Conservation (phyloP, 2,888 invertebrate genomes). For the Lycophotia porphyrea region DNA sequence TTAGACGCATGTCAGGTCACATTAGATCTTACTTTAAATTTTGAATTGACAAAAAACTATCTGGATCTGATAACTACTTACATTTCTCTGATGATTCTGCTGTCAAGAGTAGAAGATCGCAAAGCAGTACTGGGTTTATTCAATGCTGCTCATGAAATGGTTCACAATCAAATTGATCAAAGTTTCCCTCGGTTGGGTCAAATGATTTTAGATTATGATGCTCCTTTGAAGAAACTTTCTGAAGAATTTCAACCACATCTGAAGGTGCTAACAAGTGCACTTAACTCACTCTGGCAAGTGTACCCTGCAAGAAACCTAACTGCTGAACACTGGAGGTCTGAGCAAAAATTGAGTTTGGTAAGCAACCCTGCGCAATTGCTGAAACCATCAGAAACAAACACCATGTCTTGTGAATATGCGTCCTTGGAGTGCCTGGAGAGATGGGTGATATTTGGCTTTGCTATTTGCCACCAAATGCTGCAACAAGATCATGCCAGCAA, state of each 20-base stretch:
- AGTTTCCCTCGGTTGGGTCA: slow-evolving; percentile 99
- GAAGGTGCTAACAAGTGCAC: slow-evolving; percentile 95
- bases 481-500: slow-evolving; percentile 95
- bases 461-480: slow-evolving; percentile 96
- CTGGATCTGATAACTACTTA: slow-evolving; percentile 98
- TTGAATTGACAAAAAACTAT: slow-evolving; percentile 98
- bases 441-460: slow-evolving; percentile 98
- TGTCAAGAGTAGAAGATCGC: slow-evolving; percentile 99
- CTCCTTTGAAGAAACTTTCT: slow-evolving; percentile 97
- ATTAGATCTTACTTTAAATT: slow-evolving; percentile 98
- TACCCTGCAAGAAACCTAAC: slow-evolving; percentile 97
- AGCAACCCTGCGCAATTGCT: slow-evolving; percentile 98
- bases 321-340: slow-evolving; percentile 98
- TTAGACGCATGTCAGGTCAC: slow-evolving; percentile 99
- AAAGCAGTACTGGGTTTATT: slow-evolving; percentile 99
- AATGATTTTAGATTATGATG: slow-evolving; percentile 99
- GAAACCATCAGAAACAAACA: slow-evolving; percentile 98
- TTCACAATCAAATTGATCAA: slow-evolving; percentile 96
- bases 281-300: slow-evolving; percentile 96
- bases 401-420: slow-evolving; percentile 99
- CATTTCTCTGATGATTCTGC: slow-evolving; percentile 98
- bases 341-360: slow-evolving; percentile 97
- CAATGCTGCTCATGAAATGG: slow-evolving; percentile 99
- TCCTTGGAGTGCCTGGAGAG: slow-evolving; percentile 98
- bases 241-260: slow-evolving; percentile 99